Base-by-base conservation (phyloP, 2,888 invertebrate species). In the Sisyra terminalis region DNA sequence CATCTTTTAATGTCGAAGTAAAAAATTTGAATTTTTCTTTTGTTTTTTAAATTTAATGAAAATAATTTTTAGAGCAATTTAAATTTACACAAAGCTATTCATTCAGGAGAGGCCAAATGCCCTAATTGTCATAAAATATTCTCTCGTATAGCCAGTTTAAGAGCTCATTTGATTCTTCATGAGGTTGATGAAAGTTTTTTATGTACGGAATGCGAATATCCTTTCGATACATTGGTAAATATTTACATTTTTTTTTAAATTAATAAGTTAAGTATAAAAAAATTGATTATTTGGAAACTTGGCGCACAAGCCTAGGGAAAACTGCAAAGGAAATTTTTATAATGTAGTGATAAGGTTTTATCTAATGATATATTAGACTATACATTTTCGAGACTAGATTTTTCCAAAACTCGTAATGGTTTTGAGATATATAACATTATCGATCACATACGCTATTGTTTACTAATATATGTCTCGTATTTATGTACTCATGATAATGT, bases 61-160 rank as follows among this genome's bases (percentile, higher is more conserved):
- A 32, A 54, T 45, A 58, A 59, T 46, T 51, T 55, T n/a, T 58
- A 61, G 50, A 55, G 52, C 35, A 63, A 63, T 50, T 56, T 57
- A 18, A 57, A 57, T 47, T 51, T 63, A 39, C 63, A 63, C 46
- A 55, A 52, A 53, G 55, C 56, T 7, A 48, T 55, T 39, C 60
- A 18, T 37, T 18, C 37, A n/a, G 18, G 61, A 46, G 44, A 47
- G 8, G 54, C 52, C 24, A 51, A 47, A 15, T 63, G 63, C 48
- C 61, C 62, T n/a, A 53, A 60, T 46, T 63, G 63, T 49, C 49
- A 56, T 14, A 51, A 57, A 44, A 53, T 52, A 40, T 60, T 60
- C 49, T 56, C 59, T 47, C 52, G 63, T 45, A 47, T 53, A 35
- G 63, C 63, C 10, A 58, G 61, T 51, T 54, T 63, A 41, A 61